These are phyloP conservation scores for Euphydryas editha DNA, from an alignment of 2,888 invertebrate genomes.

Conservation along the genomic window DNA sequence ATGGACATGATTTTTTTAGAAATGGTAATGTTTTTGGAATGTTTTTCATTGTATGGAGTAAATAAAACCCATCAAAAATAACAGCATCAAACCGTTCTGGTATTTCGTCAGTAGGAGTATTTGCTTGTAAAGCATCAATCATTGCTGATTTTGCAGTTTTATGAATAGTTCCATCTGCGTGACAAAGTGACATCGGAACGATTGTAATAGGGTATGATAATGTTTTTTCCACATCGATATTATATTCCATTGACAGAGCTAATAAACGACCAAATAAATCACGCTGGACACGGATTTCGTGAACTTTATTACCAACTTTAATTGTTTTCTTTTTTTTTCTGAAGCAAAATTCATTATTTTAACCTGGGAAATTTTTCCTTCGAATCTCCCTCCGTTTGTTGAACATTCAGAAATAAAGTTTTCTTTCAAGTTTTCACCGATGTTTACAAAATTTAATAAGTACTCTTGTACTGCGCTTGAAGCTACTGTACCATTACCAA, in stretches of 20 bases:
- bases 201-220: conserved; percentile 19
- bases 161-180: conserved; percentile 17
- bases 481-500: conserved; percentile 1
- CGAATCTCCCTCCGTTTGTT: background rate
- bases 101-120: conserved; percentile 3
- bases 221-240: conserved; percentile 15
- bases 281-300: conserved; percentile 21
- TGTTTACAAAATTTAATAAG: background rate
- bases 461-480: background rate
- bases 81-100: conserved; percentile 6
- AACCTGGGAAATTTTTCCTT: background rate
- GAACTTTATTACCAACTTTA: conserved; percentile 19
- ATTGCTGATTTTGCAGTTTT: conserved; percentile 26
- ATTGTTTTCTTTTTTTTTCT: background rate
- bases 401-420: background rate
- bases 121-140: conserved; percentile 10
- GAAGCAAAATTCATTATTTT: background rate
- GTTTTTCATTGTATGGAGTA: conserved; percentile 14
- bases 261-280: conserved; percentile 27
- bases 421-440: background rate
- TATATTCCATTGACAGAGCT: conserved; percentile 8
- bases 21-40: conserved; percentile 22
- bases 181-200: conserved; percentile 21
- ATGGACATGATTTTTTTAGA: conserved; percentile 12
- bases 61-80: conserved; percentile 23